Evolutionary conservation across 2,113 vertebrate genomes (phyloP).

Genomic region (Hypanus sabinus): DNA sequence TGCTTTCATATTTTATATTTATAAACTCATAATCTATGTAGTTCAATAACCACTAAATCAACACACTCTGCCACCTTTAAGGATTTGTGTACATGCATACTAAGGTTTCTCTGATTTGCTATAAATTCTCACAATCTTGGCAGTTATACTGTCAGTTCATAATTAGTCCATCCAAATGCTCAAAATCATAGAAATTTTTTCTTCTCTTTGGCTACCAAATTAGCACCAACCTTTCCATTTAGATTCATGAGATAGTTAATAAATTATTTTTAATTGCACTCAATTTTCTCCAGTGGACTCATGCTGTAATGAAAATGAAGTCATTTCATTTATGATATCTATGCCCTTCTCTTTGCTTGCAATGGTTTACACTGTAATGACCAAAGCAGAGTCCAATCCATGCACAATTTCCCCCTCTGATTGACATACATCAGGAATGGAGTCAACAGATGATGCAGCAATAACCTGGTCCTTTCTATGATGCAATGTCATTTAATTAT

Average conservation of each 20-base stretch:
- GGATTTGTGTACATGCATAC: too few relatives aligned
- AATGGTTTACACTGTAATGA: neutral
- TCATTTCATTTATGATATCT: neutral
- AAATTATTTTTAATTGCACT: neutral
- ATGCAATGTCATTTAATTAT: neutral
- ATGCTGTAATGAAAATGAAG: neutral
- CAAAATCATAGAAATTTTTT: neutral
- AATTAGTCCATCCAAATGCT: neutral
- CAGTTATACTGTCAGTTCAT: too few relatives aligned
- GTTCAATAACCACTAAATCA: too few relatives aligned
- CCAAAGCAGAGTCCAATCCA: neutral
- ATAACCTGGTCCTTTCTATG: neutral
- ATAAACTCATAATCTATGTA: too few relatives aligned
- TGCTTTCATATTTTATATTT: too few relatives aligned
- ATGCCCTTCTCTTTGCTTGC: neutral
- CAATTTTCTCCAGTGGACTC: neutral
- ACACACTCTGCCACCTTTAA: too few relatives aligned
- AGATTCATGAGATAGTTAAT: neutral
- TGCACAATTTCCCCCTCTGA: neutral
- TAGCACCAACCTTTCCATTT: neutral
- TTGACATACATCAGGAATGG: neutral
- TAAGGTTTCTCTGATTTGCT: too few relatives aligned
- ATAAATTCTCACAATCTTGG: too few relatives aligned
- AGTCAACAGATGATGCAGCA: neutral
- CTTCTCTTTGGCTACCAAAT: neutral